Base-by-base conservation (phyloP, 2,888 invertebrate genomes). In the Diloba caeruleocephala region DNA sequence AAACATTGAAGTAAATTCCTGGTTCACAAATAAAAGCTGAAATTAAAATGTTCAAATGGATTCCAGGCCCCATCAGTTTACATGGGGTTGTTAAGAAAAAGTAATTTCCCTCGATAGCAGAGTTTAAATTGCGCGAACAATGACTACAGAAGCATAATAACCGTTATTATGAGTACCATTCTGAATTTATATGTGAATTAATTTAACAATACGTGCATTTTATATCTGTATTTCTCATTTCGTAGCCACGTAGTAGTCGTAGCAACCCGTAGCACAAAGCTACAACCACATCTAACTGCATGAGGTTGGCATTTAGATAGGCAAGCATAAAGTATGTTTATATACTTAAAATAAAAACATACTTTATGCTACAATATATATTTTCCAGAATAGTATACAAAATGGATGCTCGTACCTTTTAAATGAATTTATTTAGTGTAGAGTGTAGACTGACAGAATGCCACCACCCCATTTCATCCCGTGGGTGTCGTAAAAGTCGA, bases 71-170 rank as follows among this genome's bases (percentile, higher is more conserved):
- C 44, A 39, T 51, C 44, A 45, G 38, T 49, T 58, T 55, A 46
- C 50, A 53, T 31, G 44, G 33, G 36, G 28, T 49, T 67, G 25
- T 69, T 59, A 52, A 61, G 44, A 58, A 59, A 72, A 66, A 56
- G 76, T 72, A 65, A 75, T 75, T 75, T 74, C 72, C 62, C 64
- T 58, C 38, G 67, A 66, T 67, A 60, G 56, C 46, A 29, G 41
- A 46, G 41, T 51, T 49, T 51, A 61, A 62, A 70, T 57, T 55
- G 31, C 21, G 29, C 15, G 21, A 58, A 45, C 64, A 62, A 61
- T 62, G 49, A 46, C 38, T 52, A 36, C 36, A 28, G 49, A 32
- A 43, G 25, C 33, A 50, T 46, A 45, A 57, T 61, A 33, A 57
- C 31, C 9, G 34, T 49, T 34, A 33, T n/a, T 34, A 39, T 23